phyloP scores from a whole-genome alignment of 2,797 vertebrate species.

The Falco concolor region DNA sequence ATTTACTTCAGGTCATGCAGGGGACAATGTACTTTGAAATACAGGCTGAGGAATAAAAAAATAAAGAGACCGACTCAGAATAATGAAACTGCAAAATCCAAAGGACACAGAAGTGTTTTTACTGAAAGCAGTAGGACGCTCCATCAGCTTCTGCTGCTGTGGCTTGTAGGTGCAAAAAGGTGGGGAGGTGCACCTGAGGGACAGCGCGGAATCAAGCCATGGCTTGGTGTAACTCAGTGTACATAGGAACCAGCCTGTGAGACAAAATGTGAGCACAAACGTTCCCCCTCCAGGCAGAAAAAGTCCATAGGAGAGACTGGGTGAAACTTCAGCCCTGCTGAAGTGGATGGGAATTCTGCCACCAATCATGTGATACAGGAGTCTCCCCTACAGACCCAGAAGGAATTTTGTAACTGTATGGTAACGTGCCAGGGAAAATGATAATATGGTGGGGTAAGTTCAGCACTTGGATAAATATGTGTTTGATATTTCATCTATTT shows the following conservation, averaged over 20 bases:
- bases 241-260: background rate
- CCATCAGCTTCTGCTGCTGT: background rate
- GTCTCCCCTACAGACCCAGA: background rate
- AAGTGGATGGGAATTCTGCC: background rate
- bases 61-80: background rate
- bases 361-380: background rate
- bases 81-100: background rate
- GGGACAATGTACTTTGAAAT: background rate
- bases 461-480: background rate
- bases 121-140: background rate
- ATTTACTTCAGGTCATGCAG: background rate
- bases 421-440: background rate
- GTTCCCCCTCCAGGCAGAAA: background rate
- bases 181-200: background rate
- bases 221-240: background rate
- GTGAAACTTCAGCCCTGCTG: background rate
- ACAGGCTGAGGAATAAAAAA: background rate
- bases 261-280: background rate
- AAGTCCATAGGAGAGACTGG: accelerated
- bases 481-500: background rate
- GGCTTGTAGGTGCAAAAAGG: background rate
- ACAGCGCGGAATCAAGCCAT: accelerated
- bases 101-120: background rate
- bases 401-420: background rate
- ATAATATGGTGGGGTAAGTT: background rate